These are phyloP conservation scores for Orycteropus afer DNA, from an alignment of 2,113 vertebrate genomes.

Conservation along the genomic window DNA sequence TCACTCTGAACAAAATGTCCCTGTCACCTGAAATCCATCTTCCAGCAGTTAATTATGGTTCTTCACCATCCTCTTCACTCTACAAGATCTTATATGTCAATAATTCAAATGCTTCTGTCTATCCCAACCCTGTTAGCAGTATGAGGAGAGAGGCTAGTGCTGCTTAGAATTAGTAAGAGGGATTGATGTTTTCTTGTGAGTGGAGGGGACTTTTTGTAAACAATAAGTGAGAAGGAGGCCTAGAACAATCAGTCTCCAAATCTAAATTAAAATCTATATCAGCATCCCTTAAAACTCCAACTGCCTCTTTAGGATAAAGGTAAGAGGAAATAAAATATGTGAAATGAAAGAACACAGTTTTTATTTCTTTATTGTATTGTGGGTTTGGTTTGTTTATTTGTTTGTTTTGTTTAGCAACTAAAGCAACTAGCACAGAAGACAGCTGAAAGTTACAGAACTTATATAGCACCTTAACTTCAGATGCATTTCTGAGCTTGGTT, in stretches of 20 bases:
- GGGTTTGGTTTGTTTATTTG: background rate
- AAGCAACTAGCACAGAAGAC: background rate
- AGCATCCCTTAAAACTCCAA: slow-evolving; percentile 60
- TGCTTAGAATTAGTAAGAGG: slow-evolving; percentile 61
- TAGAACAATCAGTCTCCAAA: slow-evolving; percentile 71
- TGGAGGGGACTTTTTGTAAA: background rate
- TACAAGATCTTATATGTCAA: background rate
- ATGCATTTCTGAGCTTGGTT: background rate
- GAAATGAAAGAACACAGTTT: slow-evolving; percentile 58
- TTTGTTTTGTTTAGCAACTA: background rate
- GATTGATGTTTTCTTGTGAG: background rate
- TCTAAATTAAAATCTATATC: slow-evolving; percentile 84
- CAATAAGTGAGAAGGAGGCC: slow-evolving; percentile 59
- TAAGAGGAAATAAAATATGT: slow-evolving; percentile 75
- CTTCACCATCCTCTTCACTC: background rate
- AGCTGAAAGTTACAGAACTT: background rate
- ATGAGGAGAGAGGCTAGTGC: background rate
- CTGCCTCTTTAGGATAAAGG: slow-evolving; percentile 71
- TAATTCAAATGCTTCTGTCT: background rate
- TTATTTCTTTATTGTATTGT: background rate
- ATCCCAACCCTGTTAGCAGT: background rate
- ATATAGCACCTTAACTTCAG: background rate
- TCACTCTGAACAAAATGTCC: background rate
- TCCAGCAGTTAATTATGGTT: background rate
- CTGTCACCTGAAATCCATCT: background rate